Evolutionary conservation across 2,888 invertebrate genomes (phyloP), one percentile per base, ranked within the genome.

Genomic region (Oithona nana): DNA sequence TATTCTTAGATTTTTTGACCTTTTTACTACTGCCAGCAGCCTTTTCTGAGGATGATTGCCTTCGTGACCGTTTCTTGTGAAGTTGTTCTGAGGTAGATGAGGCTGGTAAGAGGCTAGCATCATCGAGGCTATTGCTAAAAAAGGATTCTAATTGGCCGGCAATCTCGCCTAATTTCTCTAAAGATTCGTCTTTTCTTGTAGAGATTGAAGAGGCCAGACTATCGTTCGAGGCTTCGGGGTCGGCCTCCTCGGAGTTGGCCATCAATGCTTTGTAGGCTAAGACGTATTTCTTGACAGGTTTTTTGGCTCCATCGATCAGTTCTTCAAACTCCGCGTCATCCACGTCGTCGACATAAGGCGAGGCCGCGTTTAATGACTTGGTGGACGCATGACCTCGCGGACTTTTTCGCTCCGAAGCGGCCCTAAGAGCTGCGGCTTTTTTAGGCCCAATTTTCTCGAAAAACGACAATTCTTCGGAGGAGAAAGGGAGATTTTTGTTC

Each of bases 361-460:
- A 11, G 26, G 54, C 24, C 16, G 24, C 20, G 3, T 20, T 54
- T 22, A 57, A 39, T 20, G 57, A 29, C 31, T 61, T 51, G 28
- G 61, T 61, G 4, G 61, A 61, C 8, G 61, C 52, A 54, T 61
- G 61, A 29, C 61, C 28, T 28, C 61, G 22, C 3, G 61, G 61
- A 20, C 52, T 54, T 16, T 50, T 61, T n/a, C 61, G 57, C 20
- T 20, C 20, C 24, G 29, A 29, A 3, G 24, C 54, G 13, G 6
- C 54, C 26, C 24, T 20, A 3, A 54, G 22, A 26, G 54, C 54
- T 20, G 24, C 54, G 8, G 39, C 39, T 39, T 39, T 39, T 16
- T 39, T 39, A 16, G 39, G 39, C 6, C 16, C 39, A 16, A 39
- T 39, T 39, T 39, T 39, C 8, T 39, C 39, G 39, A 39, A 39